Conservation (phyloP, 2,888 invertebrate genomes). For the Metopia argyrocephala region DNA sequence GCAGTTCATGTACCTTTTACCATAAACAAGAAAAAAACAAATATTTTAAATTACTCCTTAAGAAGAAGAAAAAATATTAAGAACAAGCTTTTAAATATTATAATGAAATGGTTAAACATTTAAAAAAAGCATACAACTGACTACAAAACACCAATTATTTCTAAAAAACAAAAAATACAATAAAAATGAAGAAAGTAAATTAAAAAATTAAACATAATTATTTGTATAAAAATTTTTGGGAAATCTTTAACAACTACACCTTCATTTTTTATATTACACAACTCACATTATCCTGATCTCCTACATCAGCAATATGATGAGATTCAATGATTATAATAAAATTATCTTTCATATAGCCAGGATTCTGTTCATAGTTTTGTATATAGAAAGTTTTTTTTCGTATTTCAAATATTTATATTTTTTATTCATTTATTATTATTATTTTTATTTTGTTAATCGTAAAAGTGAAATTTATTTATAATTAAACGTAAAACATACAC, state of each 20-base stretch:
- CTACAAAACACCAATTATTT: constrained; percentile 26
- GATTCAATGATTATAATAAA: constrained; percentile 97
- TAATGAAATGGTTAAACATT: background rate
- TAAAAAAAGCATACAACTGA: background rate
- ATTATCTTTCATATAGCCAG: constrained; percentile 97
- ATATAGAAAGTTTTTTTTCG: constrained; percentile 10
- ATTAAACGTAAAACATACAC: constrained; percentile 24
- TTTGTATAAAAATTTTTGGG: background rate
- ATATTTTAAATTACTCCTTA: background rate
- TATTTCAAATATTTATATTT: constrained; percentile 9
- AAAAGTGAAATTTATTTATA: constrained; percentile 9
- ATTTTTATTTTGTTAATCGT: background rate
- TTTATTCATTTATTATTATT: constrained; percentile 6
- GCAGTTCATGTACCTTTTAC: constrained; percentile 91
- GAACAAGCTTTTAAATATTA: background rate
- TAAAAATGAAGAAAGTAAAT: constrained; percentile 10
- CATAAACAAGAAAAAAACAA: constrained; percentile 17
- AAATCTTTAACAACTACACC: background rate
- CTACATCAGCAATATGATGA: constrained; percentile 92
- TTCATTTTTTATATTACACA: constrained; percentile 34
- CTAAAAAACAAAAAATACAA: constrained; percentile 20
- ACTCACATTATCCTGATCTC: constrained; percentile 93
- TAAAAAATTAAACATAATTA: constrained; percentile 6
- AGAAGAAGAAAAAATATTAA: background rate
- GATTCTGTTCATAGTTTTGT: constrained; percentile 86